Conservation (phyloP, 2,797 vertebrate species). For the Odontamblyopus lacepedii region DNA sequence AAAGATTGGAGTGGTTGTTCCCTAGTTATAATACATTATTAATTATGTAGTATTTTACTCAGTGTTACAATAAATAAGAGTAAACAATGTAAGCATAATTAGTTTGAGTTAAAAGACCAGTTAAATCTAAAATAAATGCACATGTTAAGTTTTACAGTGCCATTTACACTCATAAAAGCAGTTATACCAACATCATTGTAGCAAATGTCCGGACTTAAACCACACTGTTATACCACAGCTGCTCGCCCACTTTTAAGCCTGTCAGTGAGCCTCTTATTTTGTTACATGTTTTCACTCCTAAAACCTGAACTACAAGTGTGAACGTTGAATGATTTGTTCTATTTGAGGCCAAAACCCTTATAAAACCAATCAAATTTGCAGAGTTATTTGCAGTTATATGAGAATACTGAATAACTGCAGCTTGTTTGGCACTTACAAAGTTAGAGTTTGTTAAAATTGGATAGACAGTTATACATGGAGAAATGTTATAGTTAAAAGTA, state of each 20-base stretch:
- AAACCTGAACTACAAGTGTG: conserved; percentile 14
- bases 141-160: conserved; percentile 38
- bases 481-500: conserved; percentile 25
- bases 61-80: neutral
- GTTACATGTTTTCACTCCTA: conserved; percentile 28
- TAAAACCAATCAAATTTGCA: conserved; percentile 36
- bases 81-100: neutral
- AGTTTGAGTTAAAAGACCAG: neutral
- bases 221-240: conserved; percentile 63
- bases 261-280: conserved; percentile 18
- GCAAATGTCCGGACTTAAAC: conserved; percentile 52
- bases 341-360: conserved; percentile 26
- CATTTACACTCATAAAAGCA: conserved; percentile 50
- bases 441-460: conserved; percentile 38
- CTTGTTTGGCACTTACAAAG: conserved; percentile 38
- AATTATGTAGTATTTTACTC: neutral
- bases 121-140: neutral
- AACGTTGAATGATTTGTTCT: conserved; percentile 13
- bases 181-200: conserved; percentile 62
- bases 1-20: neutral
- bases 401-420: conserved; percentile 47
- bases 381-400: conserved; percentile 44
- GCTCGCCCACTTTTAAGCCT: conserved; percentile 42
- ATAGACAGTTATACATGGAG: conserved; percentile 35
- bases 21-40: neutral